Conservation (phyloP, 2,797 vertebrate genomes). For the Poeciliopsis presidionis region DNA sequence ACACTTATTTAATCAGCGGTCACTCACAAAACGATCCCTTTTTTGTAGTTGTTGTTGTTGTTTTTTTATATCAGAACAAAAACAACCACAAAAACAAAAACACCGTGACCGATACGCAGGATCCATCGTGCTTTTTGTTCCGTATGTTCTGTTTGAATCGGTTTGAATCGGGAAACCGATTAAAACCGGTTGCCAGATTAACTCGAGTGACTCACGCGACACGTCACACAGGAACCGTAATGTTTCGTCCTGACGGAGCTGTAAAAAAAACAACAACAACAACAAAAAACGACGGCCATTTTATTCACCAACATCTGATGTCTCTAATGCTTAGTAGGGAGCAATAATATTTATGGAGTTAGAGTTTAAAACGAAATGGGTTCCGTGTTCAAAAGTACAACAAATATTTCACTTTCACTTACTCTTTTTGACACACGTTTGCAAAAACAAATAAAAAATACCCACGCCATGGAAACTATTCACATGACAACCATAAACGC, state of each 20-base stretch:
- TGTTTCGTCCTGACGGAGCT: neutral
- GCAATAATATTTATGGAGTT: constrained; percentile 22
- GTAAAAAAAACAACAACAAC: too few species aligned
- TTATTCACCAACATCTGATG: constrained; percentile 59
- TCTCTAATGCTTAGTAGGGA: constrained; percentile 55
- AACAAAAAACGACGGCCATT: neutral
- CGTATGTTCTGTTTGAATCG: neutral
- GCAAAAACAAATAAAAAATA: neutral
- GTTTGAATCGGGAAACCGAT: constrained; percentile 16
- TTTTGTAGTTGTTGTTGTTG: too few species aligned
- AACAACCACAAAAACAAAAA: neutral
- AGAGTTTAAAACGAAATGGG: constrained; percentile 44
- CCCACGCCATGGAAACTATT: neutral
- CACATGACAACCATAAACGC: neutral
- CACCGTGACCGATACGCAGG: neutral
- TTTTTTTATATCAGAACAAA: too few species aligned
- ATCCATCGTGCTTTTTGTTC: neutral
- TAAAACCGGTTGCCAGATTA: neutral
- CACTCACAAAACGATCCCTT: constrained; percentile 1
- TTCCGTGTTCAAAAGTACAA: constrained; percentile 10
- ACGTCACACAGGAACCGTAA: neutral
- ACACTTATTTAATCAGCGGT: constrained; percentile 18
- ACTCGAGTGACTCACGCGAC: constrained; percentile 14
- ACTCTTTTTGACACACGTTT: neutral
- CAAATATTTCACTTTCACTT: neutral